Percentiles rank a stretch among this genome's conserved stretches.
phyloP scores from a whole-genome alignment of 1,140 invertebrate genomes.

The Gerris buenoi region DNA sequence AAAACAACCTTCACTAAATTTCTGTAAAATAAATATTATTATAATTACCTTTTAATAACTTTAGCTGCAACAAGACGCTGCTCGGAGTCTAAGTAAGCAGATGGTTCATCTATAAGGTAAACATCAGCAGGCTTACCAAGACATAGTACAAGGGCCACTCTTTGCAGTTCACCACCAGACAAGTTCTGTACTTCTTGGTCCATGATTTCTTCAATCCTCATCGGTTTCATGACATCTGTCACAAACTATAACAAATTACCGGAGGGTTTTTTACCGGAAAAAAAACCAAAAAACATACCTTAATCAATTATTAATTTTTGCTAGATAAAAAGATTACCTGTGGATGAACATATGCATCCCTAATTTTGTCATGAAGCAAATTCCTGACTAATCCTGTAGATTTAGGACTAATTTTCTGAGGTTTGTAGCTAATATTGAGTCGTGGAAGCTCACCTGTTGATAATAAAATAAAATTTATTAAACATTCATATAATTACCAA shows the following conservation, averaged over 20 bases:
- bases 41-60: constrained; percentile 88
- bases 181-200: constrained; percentile 98
- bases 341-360: constrained; percentile 92
- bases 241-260: constrained; percentile 59
- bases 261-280: too few relatives aligned
- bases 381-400: constrained; percentile 74
- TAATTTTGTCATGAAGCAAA: constrained; percentile 87
- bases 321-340: too few relatives aligned
- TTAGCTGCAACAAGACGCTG: constrained; percentile 99
- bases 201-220: constrained; percentile 95
- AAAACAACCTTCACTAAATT: too few relatives aligned
- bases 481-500: too few relatives aligned
- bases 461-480: constrained; percentile 10
- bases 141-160: constrained; percentile 89
- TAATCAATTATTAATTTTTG: too few relatives aligned
- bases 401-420: constrained; percentile 98
- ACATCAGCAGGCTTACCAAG: constrained; percentile 97
- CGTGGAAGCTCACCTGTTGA: constrained; percentile 62
- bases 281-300: too few relatives aligned
- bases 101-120: constrained; percentile 98
- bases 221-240: constrained; percentile 97
- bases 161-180: constrained; percentile 97
- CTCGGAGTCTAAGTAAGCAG: constrained; percentile 97
- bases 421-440: constrained; percentile 97
- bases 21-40: too few relatives aligned